phyloP scores from a whole-genome alignment of 2,113 vertebrate genomes.

The Neomonachus schauinslandi region DNA sequence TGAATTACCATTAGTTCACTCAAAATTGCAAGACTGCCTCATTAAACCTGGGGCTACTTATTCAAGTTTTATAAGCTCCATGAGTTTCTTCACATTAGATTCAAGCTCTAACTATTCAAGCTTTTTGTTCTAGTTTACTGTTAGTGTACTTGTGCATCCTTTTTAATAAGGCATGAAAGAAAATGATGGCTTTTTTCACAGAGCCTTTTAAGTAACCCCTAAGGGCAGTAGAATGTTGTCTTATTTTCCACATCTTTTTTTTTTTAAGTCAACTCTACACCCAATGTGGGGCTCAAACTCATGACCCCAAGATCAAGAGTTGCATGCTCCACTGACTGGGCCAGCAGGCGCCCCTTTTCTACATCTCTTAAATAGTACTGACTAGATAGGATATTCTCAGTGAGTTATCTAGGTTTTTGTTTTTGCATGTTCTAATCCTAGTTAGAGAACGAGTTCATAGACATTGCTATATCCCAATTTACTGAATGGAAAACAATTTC shows the following conservation, averaged over 20 bases:
- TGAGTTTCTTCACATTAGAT: constrained; percentile 66
- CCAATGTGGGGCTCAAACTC: background rate
- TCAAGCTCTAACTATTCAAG: constrained; percentile 53
- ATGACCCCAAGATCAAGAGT: background rate
- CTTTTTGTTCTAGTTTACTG: constrained; percentile 66
- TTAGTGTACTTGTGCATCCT: background rate
- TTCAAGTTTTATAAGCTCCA: constrained; percentile 66
- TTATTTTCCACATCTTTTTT: background rate
- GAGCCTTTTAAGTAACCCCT: background rate
- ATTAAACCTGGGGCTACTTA: constrained; percentile 63
- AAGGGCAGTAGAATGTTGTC: background rate
- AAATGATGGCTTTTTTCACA: constrained; percentile 22
- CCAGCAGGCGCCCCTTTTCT: background rate
- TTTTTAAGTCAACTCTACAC: background rate
- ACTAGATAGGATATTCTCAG: background rate
- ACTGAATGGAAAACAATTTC: background rate
- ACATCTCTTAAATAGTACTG: background rate
- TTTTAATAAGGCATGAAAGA: constrained; percentile 19
- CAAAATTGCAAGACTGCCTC: constrained; percentile 51
- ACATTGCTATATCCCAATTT: background rate
- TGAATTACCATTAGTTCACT: constrained; percentile 48
- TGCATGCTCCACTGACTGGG: background rate
- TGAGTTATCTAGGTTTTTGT: background rate
- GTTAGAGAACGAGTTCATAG: background rate
- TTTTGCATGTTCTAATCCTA: background rate